phyloP scores from a whole-genome alignment of 2,113 vertebrate genomes.

The Plecotus auritus region DNA sequence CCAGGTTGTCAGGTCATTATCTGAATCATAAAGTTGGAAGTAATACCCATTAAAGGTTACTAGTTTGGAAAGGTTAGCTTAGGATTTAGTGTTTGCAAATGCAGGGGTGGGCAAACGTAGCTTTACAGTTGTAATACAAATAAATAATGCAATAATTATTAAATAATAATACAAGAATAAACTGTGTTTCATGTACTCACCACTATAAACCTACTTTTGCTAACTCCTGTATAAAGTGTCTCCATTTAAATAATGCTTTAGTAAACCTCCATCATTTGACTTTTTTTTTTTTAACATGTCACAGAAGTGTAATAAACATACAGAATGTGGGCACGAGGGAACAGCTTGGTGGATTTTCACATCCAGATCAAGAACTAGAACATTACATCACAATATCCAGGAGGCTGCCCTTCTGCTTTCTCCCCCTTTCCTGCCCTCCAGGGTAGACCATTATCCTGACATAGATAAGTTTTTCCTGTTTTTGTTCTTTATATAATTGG shows the following conservation, averaged over 20 bases:
- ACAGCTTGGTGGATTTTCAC: neutral
- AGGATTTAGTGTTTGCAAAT: constrained; percentile 20
- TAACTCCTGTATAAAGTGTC: neutral
- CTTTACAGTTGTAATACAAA: neutral
- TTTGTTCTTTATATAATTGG: neutral
- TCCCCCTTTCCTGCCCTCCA: neutral
- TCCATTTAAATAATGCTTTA: neutral
- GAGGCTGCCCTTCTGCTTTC: neutral
- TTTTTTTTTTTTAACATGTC: neutral
- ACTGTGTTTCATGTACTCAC: neutral
- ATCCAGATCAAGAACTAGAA: neutral
- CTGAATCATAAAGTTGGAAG: constrained; percentile 49
- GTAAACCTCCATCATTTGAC: neutral
- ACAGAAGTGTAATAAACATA: neutral
- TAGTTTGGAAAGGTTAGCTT: constrained; percentile 50
- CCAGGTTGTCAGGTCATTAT: constrained; percentile 61
- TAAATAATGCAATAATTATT: neutral
- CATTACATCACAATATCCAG: neutral
- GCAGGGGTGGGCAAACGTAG: neutral
- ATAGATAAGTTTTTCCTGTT: neutral
- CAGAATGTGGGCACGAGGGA: neutral
- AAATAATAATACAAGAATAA: neutral
- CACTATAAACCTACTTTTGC: neutral
- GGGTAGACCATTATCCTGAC: neutral
- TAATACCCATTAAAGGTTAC: constrained; percentile 38